Percentiles rank a stretch among this genome's conserved stretches.
These are phyloP conservation scores for Drosophila bifasciata DNA, from an alignment of 1,140 invertebrate species.

Conservation along the genomic window DNA sequence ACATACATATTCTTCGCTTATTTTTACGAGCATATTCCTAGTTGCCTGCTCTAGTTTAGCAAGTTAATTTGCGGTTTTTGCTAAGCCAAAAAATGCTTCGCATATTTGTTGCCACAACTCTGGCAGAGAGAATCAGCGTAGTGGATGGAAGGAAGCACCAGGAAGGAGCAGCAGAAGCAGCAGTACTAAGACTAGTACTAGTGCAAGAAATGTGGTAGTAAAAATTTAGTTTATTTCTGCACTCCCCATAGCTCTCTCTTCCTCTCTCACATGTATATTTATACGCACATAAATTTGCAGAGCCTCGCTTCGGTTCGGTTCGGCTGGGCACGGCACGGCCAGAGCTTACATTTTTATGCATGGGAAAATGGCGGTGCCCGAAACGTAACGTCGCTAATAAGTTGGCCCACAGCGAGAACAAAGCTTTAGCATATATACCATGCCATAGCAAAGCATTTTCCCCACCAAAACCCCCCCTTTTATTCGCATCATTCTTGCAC, in stretches of 20 bases:
- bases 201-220: conserved; percentile 48
- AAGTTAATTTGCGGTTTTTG: conserved; percentile 71
- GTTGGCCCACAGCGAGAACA: conserved; percentile 61
- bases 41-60: conserved; percentile 13
- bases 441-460: conserved; percentile 28
- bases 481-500: conserved; percentile 29
- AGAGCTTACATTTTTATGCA: conserved; percentile 78
- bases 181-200: conserved; percentile 10
- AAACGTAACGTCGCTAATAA: conserved; percentile 73
- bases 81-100: conserved; percentile 61
- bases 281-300: conserved; percentile 70
- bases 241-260: background rate
- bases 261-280: conserved; percentile 64
- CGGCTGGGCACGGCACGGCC: no score
- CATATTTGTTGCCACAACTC: conserved; percentile 20
- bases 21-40: conserved; percentile 1
- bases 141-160: no score
- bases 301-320: conserved; percentile 3
- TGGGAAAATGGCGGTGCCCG: conserved; percentile 60
- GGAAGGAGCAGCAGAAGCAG: background rate
- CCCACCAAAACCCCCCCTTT: background rate
- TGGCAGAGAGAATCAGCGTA: background rate
- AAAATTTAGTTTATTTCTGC: conserved; percentile 67
- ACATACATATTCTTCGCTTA: background rate
- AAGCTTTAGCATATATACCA: conserved; percentile 31